These are phyloP conservation scores for Valencia hispanica DNA, from an alignment of 2,797 vertebrate species.

Conservation along the genomic window DNA sequence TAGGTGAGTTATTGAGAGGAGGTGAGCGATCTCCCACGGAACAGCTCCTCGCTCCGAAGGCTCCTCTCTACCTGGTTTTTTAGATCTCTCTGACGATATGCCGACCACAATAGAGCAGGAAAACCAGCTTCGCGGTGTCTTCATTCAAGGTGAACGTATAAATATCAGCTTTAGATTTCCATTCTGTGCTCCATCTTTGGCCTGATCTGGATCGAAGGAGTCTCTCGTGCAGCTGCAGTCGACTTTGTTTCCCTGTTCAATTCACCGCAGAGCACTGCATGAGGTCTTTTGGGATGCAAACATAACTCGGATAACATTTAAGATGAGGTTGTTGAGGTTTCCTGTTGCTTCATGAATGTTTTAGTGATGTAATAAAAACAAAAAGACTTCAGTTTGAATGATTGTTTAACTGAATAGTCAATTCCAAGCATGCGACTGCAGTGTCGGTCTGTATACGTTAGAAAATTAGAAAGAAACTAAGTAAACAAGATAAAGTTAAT, in stretches of 20 bases:
- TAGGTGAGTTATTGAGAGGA: conserved; percentile 53
- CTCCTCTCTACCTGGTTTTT: conserved; percentile 9
- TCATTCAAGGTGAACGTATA: conserved; percentile 12
- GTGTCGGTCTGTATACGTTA: neutral
- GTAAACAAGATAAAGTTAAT: neutral
- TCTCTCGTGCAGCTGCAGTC: conserved; percentile 30
- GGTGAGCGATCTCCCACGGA: conserved; percentile 29
- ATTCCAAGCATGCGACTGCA: neutral
- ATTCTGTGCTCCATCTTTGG: conserved; percentile 41
- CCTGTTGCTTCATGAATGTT: conserved; percentile 6
- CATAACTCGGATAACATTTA: neutral
- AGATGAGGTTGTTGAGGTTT: neutral
- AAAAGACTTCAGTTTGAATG: neutral
- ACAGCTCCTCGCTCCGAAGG: conserved; percentile 6
- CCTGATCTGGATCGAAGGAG: conserved; percentile 32
- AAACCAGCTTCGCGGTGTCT: neutral
- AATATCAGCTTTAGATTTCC: conserved; percentile 52
- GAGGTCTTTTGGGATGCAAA: conserved; percentile 21
- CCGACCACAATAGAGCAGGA: neutral
- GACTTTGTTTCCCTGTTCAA: conserved; percentile 4
- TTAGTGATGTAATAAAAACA: neutral
- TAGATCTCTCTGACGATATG: conserved; percentile 10
- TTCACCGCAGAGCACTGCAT: conserved; percentile 29
- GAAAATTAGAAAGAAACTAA: neutral
- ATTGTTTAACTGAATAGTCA: neutral